Evolutionary conservation across 2,797 vertebrate species (phyloP), one percentile per base, ranked within the genome.

Genomic region (Sarcoramphus papa): DNA sequence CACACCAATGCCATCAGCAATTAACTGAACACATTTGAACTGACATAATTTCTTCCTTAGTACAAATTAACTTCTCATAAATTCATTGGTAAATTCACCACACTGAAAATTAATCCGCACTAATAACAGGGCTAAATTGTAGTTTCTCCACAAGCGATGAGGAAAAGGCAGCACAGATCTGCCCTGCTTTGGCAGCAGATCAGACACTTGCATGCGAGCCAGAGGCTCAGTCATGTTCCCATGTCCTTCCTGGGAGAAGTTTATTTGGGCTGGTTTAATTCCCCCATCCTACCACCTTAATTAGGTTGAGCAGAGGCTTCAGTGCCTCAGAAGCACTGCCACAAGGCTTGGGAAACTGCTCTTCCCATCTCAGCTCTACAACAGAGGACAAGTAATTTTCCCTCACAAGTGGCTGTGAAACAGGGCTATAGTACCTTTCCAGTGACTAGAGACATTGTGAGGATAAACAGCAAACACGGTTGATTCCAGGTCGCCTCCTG

Each of bases 11-110:
- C 59, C 63, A 72, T 72, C 76, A 77, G 56, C 83, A 82, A 88
- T 82, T 88, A 95, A 56, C 73, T 37, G 50, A 88, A 59, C n/a
- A 10, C 69, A 69, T 92, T 78, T 86, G 48, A 92, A 84, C n/a
- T 56, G 76, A 90, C 47, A 23, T 6, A 2, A 81, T 90, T 90
- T 86, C 28, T 3, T 94, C 59, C 85, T 86, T 33, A 65, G 50
- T 45, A 59, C 54, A 81, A 81, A 95, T 95, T 93, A 81, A 60
- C 41, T 95, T 90, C 62, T 73, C 65, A 65, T 81, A 83, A 85
- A 83, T 83, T 64, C 72, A 28, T 60, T 67, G 68, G 30, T 78
- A 91, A 91, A 83, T 91, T 88, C 69, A 63, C n/a, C 57, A 68
- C 48, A 20, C 15, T 63, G 62, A 72, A 80, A 84, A 90, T 75